These are phyloP conservation scores for Hanleya hanleyi DNA, from an alignment of 2,888 invertebrate genomes.

Conservation along the genomic window DNA sequence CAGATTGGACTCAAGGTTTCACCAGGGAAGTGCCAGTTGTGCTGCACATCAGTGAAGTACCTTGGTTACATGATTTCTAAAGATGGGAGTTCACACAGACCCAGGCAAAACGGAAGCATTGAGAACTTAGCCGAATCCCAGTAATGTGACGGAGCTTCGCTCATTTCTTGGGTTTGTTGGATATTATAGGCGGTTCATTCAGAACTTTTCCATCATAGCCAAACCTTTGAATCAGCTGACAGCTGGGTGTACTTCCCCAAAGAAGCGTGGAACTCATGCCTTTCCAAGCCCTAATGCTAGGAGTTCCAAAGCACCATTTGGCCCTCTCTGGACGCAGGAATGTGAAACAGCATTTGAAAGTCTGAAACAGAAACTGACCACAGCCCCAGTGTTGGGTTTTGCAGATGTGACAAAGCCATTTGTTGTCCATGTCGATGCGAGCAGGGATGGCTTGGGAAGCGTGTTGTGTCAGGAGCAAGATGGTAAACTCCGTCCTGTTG, in stretches of 20 bases:
- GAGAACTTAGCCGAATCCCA: background rate
- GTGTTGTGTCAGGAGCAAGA: conserved; percentile 30
- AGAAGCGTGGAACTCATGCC: background rate
- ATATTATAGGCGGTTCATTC: conserved; percentile 1
- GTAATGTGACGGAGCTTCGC: background rate
- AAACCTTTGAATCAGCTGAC: background rate
- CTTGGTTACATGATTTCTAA: conserved; percentile 3
- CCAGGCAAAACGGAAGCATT: conserved; percentile 3
- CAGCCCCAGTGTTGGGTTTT: conserved; percentile 25
- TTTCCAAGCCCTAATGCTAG: too few relatives aligned
- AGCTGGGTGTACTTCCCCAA: background rate
- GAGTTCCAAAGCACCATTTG: background rate
- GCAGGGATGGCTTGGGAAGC: conserved; percentile 24
- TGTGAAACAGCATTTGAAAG: conserved; percentile 25
- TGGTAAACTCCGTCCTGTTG: conserved; percentile 14
- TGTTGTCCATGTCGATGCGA: conserved; percentile 27
- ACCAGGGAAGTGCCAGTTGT: conserved; percentile 7
- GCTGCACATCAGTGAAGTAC: conserved; percentile 3
- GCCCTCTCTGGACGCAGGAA: conserved; percentile 12
- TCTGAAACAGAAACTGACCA: conserved; percentile 6
- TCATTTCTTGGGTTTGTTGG: background rate
- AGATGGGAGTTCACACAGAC: background rate
- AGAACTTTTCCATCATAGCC: background rate
- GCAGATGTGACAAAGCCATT: conserved; percentile 28
- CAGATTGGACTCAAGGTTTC: conserved; percentile 2